Conservation (phyloP, 2,888 invertebrate genomes). For the Drosophila eohydei region DNA sequence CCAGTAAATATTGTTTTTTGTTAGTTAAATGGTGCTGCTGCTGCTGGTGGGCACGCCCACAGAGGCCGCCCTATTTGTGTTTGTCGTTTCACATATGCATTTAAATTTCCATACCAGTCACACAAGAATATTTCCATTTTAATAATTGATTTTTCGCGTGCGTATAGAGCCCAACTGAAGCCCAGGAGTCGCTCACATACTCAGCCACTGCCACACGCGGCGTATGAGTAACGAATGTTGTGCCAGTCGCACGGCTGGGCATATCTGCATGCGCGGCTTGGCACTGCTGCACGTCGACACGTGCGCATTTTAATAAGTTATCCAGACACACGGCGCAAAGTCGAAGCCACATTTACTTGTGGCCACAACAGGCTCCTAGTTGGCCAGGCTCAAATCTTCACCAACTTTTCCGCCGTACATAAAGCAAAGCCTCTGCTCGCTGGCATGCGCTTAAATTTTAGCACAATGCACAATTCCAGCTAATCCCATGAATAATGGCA, state of each 20-base stretch:
- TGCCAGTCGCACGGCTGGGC: slow-evolving; percentile 42
- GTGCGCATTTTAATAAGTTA: slow-evolving; percentile 72
- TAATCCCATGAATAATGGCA: slow-evolving; percentile 27
- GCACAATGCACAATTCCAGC: slow-evolving; percentile 10
- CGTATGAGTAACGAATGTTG: slow-evolving; percentile 62
- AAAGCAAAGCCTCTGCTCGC: slow-evolving; percentile 34
- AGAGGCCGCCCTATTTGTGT: slow-evolving; percentile 45
- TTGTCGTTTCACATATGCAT: slow-evolving; percentile 61
- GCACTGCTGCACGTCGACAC: slow-evolving; percentile 68
- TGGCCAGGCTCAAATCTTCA: slow-evolving; percentile 53
- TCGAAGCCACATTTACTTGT: slow-evolving; percentile 46
- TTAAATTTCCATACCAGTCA: slow-evolving; percentile 48
- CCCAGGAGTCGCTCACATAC: slow-evolving; percentile 1
- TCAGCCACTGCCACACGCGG: slow-evolving; percentile 23
- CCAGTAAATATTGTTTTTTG: slow-evolving; percentile 56
- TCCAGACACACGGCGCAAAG: slow-evolving; percentile 27
- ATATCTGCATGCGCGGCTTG: slow-evolving; percentile 67
- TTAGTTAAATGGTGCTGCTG: slow-evolving; percentile 46
- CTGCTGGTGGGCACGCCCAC: slow-evolving; percentile 29
- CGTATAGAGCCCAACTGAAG: slow-evolving; percentile 52
- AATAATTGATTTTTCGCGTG: slow-evolving; percentile 78
- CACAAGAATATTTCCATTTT: slow-evolving; percentile 67
- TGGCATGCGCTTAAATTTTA: slow-evolving; percentile 25
- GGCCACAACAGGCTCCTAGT: slow-evolving; percentile 21
- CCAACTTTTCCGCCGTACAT: slow-evolving; percentile 37